Evolutionary conservation across 1,140 invertebrate genomes (phyloP).

Genomic region (roundworm (Caenorhabditis elegans)): WBcel235 BX284603.4:12749501-12750000

Average conservation of each 20-base stretch:
- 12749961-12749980: background rate
- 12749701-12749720: no score
- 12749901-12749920: background rate
- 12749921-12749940: background rate
- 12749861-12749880: background rate
- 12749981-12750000: background rate
- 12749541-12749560: background rate
- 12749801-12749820: background rate
- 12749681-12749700: no score
- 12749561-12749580: background rate
- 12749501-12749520: background rate
- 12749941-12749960: background rate
- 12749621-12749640: background rate
- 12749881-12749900: background rate
- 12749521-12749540: background rate
- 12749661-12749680: no score
- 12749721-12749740: no score
- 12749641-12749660: no score
- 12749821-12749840: background rate
- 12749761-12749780: no score
- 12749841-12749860: background rate
- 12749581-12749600: background rate
- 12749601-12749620: background rate
- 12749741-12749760: no score
- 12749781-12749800: background rate